Evolutionary conservation across 2,888 invertebrate genomes (phyloP), one percentile per base, ranked within the genome.

Genomic region (Beris morrisii): DNA sequence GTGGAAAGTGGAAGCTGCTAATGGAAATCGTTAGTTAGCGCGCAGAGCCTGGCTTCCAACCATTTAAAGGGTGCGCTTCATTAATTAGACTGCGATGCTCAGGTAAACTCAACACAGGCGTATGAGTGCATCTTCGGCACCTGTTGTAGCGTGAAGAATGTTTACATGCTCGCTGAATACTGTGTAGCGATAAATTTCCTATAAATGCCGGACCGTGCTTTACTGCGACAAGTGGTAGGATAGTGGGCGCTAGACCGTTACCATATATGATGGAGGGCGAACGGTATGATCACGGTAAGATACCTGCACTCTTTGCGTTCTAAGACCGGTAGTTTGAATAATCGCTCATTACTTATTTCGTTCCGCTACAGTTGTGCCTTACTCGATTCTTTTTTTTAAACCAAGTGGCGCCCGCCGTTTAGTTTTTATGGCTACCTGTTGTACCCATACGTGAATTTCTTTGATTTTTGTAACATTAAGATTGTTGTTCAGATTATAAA

Each of bases 231-330:
- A 50, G 61, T 61, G 52, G 22, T 22, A 22, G 48, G 57, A 52
- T 52, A 50, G 63, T 66, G 66, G 66, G 65, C 63, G 68, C 61
- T 65, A 65, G 65, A 68, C 61, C 67, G 61, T 68, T 65, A 58
- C 57, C 61, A 44, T 59, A 59, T n/a, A 31, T 12, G 61, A 53
- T n/a, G 30, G 9, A 53, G 53, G 53, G 53, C 31, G 31, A 53
- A 30, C 31, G 31, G 7, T 6, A 22, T 22, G 12, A 53, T 12
- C 15, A 15, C 44, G 54, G 48, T 48, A 48, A 15, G 48, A 28
- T 48, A n/a, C 7, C 32, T 50, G 57, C 57, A 59, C 12, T 56
- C 9, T 12, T 4, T 13, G 15, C 55, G 38, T 43, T 43, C 61
- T 61, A 61, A 61, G 38, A 22, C 43, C 38, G 7, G 61, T 15